Evolutionary conservation across 2,797 vertebrate species (phyloP).

Genomic region (Nyctalus aviator): DNA sequence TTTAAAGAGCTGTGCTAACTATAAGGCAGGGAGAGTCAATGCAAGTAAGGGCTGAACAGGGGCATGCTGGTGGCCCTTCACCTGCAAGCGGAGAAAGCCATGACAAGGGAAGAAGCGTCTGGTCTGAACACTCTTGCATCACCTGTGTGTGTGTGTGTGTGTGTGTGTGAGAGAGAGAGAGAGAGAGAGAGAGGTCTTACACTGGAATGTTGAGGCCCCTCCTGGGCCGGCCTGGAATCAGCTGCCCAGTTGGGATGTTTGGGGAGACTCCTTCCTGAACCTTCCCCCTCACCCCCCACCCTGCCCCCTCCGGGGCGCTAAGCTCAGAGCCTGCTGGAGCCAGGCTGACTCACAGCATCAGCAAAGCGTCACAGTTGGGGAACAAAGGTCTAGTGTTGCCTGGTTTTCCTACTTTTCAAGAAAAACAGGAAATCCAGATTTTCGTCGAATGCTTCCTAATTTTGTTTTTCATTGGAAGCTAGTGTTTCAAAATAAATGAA

Average conservation of each 20-base stretch:
- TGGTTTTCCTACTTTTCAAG: constrained; percentile 1
- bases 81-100: neutral
- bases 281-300: neutral
- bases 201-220: neutral
- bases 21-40: neutral
- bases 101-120: neutral
- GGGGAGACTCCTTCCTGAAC: neutral
- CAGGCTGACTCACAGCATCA: neutral
- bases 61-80: neutral
- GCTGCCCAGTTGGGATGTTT: neutral
- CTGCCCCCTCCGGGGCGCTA: neutral
- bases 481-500: constrained; percentile 28
- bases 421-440: constrained; percentile 33
- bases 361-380: neutral
- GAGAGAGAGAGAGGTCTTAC: neutral
- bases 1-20: neutral
- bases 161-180: no score
- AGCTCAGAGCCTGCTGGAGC: neutral
- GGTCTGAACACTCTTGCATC: neutral
- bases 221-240: neutral
- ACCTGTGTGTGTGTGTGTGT: neutral
- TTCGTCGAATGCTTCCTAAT: neutral
- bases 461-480: neutral
- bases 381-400: neutral
- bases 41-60: neutral